Evolutionary conservation across 2,113 vertebrate genomes (phyloP).

Genomic region (Oryzias javanicus): DNA sequence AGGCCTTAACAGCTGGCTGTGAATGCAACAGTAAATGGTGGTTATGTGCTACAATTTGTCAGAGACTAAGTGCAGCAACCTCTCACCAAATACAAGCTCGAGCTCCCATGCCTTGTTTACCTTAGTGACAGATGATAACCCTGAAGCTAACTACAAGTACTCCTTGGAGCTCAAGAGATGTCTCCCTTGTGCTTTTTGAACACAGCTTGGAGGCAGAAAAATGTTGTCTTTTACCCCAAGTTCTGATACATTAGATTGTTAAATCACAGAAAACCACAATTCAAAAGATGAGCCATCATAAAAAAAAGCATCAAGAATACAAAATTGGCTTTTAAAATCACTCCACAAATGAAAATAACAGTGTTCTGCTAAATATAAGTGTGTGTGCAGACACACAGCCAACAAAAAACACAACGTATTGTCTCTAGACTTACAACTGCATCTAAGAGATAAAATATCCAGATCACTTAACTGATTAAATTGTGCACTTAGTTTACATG

Average conservation of each 20-base stretch:
- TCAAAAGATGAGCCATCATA: neutral
- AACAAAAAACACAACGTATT: no score
- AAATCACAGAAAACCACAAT: neutral
- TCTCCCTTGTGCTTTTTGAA: conserved; percentile 9
- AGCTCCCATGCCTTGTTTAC: conserved; percentile 13
- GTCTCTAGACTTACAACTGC: no score
- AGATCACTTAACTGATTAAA: no score
- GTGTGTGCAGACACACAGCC: no score
- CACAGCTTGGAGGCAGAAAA: conserved; percentile 4
- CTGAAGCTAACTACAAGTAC: conserved; percentile 9
- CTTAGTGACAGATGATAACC: conserved; percentile 26
- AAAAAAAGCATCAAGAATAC: no score
- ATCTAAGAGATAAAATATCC: no score
- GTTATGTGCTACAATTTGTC: conserved; percentile 14
- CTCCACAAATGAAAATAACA: no score
- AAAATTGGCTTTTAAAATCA: no score
- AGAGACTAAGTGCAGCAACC: conserved; percentile 13
- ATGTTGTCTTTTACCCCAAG: neutral
- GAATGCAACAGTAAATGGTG: conserved; percentile 13
- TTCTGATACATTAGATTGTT: neutral
- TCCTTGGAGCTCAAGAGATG: conserved; percentile 13
- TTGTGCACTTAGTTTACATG: no score
- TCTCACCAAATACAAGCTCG: conserved; percentile 5
- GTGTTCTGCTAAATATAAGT: no score
- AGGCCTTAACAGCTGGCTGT: conserved; percentile 14